Evolutionary conservation across 2,797 vertebrate species (phyloP), one percentile per base, ranked within the genome.

Genomic region (Microchirus variegatus): DNA sequence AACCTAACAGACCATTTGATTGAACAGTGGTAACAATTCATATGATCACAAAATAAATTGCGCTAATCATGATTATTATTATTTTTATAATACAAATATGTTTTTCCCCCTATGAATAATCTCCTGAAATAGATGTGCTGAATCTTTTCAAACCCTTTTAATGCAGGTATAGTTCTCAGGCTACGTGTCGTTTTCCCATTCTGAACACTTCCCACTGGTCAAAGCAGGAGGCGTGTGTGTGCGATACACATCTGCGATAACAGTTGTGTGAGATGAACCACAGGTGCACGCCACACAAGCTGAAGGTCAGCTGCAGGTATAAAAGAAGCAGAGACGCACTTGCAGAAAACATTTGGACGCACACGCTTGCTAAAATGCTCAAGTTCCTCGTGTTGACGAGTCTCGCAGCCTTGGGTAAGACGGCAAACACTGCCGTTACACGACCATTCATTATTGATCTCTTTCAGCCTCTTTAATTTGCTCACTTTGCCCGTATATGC

Each of bases 381-480:
- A 84, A 67, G 65, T 77, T 87, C 81, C 59, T 90, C 66, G 14
- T 90, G 67, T 84, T 91, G 81, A 86, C 87, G 49, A 81, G 70
- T 53, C 57, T 91, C 10, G 50, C 88, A 50, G 83, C 86, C 72
- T 1, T 87, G 26, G 90, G 88, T 91, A 77, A 87, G 87, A 75
- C 69, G 70, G 37, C 37, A 13, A 9, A 56, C 43, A n/a, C 26
- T 37, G 31, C n/a, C 1, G 0, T 1, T 52, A 10, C 37, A 42
- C 15, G 51, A 31, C 9, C 35, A 43, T 63, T 59, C 9, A 46
- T 72, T 65, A 52, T 66, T 78, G 52, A 77, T 70, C 57, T 65
- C 7, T 26, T 22, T 57, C 61, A 53, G 53, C 56, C 43, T 55
- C 26, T n/a, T n/a, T n/a, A n/a, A 15, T 36, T 70, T 31, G 4